Evolutionary conservation across 2,888 invertebrate genomes (phyloP), one percentile per base, ranked within the genome.

Genomic region (Epinotia brunnichana): DNA sequence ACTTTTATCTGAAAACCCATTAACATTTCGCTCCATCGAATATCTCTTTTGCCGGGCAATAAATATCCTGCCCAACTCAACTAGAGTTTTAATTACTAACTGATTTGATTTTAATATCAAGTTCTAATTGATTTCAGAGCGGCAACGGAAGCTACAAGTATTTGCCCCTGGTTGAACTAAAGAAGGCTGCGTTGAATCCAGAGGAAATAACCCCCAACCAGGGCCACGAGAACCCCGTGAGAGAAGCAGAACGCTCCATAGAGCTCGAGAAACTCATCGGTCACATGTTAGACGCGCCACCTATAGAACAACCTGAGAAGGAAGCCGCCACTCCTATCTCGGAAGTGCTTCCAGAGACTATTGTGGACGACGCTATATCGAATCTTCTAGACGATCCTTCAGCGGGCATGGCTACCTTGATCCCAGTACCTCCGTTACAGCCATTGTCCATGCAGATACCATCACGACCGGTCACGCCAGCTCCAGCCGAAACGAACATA

Each of bases 161-260:
- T 4, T 81, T 92, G 7, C 92, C 93, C 1, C 78, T 91, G 71
- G 90, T 87, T 0, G 85, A 86, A 44, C 80, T 91, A 35, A 90
- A 87, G 67, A 89, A 89, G 79, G 75, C 80, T 4, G 82, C 83
- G 59, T 80, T 87, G 1, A 72, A 77, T 2, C 78, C 82, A 1
- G 77, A 82, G 13, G 83, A 85, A 1, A 81, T 91, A 0, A 56
- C 74, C 0, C 78, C 87, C 0, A 77, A 73, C 10, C 62, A 67
- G 7, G 70, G 51, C 5, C 80, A 76, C 19, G 89, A 90, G 19
- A 82, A 90, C 74, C 89, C 93, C 0, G 83, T 83, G 2, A 86
- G 85, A 63, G 92, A 92, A 79, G 93, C 90, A 0, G 90, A 92
- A 71, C 84, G 90, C 15, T 90, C 91, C 2, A 81, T 89, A n/a